Conservation (phyloP, 2,113 vertebrate species). For the Coreoperca whiteheadi region DNA sequence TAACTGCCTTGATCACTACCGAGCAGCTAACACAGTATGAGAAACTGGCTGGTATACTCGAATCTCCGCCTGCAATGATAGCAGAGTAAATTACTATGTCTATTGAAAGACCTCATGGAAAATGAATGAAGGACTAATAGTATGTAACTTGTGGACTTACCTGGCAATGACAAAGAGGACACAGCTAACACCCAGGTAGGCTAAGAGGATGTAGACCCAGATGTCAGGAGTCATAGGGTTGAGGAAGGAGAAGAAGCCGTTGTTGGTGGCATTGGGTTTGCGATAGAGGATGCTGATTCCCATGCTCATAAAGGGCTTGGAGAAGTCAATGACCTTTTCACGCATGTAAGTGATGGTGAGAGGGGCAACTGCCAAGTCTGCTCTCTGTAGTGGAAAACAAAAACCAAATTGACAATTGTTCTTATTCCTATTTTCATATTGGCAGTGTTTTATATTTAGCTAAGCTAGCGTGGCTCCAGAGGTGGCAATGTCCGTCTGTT, state of each 20-base stretch:
- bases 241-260: constrained; percentile 98
- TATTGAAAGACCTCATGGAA: constrained; percentile 34
- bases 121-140: constrained; percentile 13
- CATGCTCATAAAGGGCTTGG: constrained; percentile 97
- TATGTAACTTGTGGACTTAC: constrained; percentile 79
- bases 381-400: constrained; percentile 86
- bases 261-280: constrained; percentile 95
- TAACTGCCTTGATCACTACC: constrained; percentile 71
- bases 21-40: constrained; percentile 51
- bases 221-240: constrained; percentile 98
- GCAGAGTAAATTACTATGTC: constrained; percentile 59
- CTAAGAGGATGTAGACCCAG: constrained; percentile 98
- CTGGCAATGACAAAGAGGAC: constrained; percentile 99
- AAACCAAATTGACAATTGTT: not conserved
- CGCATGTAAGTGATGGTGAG: constrained; percentile 97
- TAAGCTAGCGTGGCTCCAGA: not conserved
- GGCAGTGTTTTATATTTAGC: not conserved
- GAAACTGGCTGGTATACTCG: constrained; percentile 23
- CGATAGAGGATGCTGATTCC: constrained; percentile 99
- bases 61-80: constrained; percentile 43
- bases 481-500: not conserved
- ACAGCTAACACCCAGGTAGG: constrained; percentile 98
- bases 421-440: not conserved
- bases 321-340: constrained; percentile 97
- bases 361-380: constrained; percentile 95